phyloP scores from a whole-genome alignment of 2,888 invertebrate species.

The Smittia sp. region DNA sequence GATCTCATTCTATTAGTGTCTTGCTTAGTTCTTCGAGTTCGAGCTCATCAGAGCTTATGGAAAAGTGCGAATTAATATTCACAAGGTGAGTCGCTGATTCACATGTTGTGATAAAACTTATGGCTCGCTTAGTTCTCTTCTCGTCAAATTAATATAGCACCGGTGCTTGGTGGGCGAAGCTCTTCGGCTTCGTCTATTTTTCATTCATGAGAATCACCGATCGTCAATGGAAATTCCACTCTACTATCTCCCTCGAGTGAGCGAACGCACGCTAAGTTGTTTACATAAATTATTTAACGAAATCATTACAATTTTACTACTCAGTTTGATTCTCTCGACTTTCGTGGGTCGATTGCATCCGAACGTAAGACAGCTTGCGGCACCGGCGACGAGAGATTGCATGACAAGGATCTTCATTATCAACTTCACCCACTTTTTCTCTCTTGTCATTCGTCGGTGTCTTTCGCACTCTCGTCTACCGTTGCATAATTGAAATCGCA shows the following conservation, averaged over 20 bases:
- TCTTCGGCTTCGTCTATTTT: background rate
- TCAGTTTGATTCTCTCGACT: too few relatives aligned
- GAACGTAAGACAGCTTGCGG: too few relatives aligned
- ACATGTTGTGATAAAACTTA: slow-evolving; percentile 25
- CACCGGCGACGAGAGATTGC: too few relatives aligned
- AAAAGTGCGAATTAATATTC: slow-evolving; percentile 8
- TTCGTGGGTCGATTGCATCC: too few relatives aligned
- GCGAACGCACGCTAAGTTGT: background rate
- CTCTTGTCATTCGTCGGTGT: background rate
- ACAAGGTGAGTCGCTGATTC: slow-evolving; percentile 2
- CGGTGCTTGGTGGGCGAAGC: slow-evolving; percentile 2
- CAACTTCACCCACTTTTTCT: slow-evolving; percentile 1
- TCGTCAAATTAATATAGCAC: background rate
- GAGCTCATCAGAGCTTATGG: background rate
- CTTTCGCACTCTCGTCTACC: background rate
- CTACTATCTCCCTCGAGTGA: background rate
- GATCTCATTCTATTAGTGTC: background rate
- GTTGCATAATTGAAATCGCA: slow-evolving; percentile 4
- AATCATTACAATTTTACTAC: too few relatives aligned
- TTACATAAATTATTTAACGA: background rate
- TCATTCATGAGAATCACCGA: slow-evolving; percentile 9
- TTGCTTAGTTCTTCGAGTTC: background rate
- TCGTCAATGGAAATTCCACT: slow-evolving; percentile 10
- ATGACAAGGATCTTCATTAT: background rate
- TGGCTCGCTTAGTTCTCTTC: slow-evolving; percentile 10